A percentile compares a stretch with the other conserved stretches of the same genome.
phyloP scores from a whole-genome alignment of 2,888 invertebrate genomes.

The Pseudeuparius sepicola region DNA sequence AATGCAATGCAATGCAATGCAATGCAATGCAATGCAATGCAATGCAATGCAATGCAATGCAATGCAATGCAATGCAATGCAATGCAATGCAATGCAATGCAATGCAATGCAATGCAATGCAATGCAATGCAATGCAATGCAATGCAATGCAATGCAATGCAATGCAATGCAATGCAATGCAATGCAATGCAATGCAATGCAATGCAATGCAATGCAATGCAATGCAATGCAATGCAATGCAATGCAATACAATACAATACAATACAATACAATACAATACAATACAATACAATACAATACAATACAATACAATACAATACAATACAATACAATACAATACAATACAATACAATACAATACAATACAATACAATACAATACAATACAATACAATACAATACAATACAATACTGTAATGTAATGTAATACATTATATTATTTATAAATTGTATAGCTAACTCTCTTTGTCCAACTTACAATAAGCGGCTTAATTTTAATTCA shows the following conservation, averaged over 20 bases:
- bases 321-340: constrained; percentile 5
- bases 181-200: background rate
- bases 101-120: no score
- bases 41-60: no score
- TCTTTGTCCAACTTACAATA: no score
- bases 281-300: constrained; percentile 5
- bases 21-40: no score
- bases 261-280: constrained; percentile 5
- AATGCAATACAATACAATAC: constrained; percentile 5
- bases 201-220: constrained; percentile 2
- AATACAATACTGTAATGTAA: constrained; percentile 4
- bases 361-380: constrained; percentile 4
- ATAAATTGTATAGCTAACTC: no score
- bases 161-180: no score
- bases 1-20: no score
- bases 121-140: no score
- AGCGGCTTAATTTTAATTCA: no score
- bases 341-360: constrained; percentile 4
- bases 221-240: constrained; percentile 1
- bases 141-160: no score
- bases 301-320: constrained; percentile 5
- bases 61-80: no score
- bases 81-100: no score
- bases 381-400: constrained; percentile 5
- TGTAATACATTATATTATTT: constrained; percentile 2